Evolutionary conservation across 2,113 vertebrate genomes (phyloP).

Genomic region (Platysternon megacephalum): DNA sequence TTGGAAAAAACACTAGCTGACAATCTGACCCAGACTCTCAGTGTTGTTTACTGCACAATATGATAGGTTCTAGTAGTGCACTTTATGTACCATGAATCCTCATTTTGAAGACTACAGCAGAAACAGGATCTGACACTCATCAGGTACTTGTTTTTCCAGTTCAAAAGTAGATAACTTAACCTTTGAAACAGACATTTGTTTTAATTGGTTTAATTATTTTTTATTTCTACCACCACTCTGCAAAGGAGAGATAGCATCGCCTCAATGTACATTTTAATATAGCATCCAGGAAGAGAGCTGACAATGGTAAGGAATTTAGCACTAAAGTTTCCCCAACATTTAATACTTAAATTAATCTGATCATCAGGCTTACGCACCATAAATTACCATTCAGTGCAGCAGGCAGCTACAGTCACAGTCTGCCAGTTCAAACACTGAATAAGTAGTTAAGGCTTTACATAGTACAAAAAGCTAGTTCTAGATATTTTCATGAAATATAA

Average conservation of each 20-base stretch:
- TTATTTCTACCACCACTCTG: neutral
- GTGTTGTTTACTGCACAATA: neutral
- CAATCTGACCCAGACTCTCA: neutral
- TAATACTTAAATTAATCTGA: neutral
- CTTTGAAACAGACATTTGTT: neutral
- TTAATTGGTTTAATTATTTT: neutral
- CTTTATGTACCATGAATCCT: neutral
- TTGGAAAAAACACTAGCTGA: neutral
- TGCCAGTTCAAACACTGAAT: neutral
- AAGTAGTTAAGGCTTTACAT: neutral
- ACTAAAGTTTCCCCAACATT: neutral
- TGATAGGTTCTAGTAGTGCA: neutral
- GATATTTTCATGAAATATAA: neutral
- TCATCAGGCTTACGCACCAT: rapidly evolving
- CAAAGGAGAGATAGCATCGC: neutral
- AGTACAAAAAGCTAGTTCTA: rapidly evolving
- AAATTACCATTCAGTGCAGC: neutral
- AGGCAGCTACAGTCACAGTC: neutral
- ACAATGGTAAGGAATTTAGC: neutral
- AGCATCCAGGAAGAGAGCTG: neutral
- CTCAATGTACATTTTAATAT: neutral
- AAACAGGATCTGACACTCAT: neutral
- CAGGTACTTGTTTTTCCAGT: neutral
- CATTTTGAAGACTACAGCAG: neutral
- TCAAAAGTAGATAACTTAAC: neutral